phyloP scores from a whole-genome alignment of 2,888 invertebrate species.

The Volucella zonaria region DNA sequence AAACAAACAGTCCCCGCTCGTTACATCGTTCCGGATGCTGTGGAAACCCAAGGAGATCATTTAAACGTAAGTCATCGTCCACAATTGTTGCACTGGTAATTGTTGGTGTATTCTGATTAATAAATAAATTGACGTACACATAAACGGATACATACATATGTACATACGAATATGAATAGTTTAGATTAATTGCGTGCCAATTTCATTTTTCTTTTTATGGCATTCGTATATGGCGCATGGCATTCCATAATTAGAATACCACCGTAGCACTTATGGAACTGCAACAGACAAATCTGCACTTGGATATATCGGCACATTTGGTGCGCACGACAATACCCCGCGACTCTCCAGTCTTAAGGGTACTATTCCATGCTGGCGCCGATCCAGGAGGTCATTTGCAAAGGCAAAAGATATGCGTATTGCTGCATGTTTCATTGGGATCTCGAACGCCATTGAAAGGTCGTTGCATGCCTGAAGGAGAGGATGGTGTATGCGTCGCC shows the following conservation, averaged over 20 bases:
- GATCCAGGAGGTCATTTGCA: slow-evolving; percentile 91
- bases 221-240: slow-evolving; percentile 20
- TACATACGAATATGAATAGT: slow-evolving; percentile 23
- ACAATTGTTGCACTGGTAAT: background rate
- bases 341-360: slow-evolving; percentile 95
- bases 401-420: slow-evolving; percentile 91
- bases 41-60: slow-evolving; percentile 85
- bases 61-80: slow-evolving; percentile 78
- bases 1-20: slow-evolving; percentile 95
- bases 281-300: slow-evolving; percentile 87
- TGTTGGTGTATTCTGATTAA: no score
- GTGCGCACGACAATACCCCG: slow-evolving; percentile 93
- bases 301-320: slow-evolving; percentile 96
- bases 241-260: slow-evolving; percentile 82
- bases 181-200: slow-evolving; percentile 54
- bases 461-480: slow-evolving; percentile 96
- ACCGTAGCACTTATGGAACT: slow-evolving; percentile 85
- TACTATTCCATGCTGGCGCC: slow-evolving; percentile 95
- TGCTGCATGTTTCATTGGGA: slow-evolving; percentile 88
- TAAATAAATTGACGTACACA: no score
- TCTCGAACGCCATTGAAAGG: slow-evolving; percentile 88
- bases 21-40: slow-evolving; percentile 93
- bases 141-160: no score
- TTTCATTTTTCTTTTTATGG: slow-evolving; percentile 8
- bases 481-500: slow-evolving; percentile 95